Evolutionary conservation across 1,140 invertebrate species (phyloP), one percentile per base, ranked within the genome.

Genomic region (Ctenoplectra terminalis): DNA sequence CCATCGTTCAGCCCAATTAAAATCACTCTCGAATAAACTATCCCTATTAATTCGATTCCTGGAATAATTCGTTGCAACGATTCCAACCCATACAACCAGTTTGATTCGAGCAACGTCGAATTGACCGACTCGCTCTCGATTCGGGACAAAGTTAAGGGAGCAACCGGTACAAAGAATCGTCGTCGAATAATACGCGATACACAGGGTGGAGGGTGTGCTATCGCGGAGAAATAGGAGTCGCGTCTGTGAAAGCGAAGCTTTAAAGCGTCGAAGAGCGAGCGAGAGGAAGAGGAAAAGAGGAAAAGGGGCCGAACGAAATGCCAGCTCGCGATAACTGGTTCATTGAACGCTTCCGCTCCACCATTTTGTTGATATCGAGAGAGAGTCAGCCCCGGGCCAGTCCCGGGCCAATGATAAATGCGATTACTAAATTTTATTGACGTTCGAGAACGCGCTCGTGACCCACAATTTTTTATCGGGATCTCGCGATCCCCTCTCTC

Each of bases 371-470:
- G 77, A 73, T 73, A 80, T 80, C 70, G 58, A 61, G 4, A 31
- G n/a, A 46, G 26, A 46, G 43, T 17, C 31, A 13, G 31, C 31
- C 31, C 29, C 50, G 34, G 29, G 43, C 20, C 46, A 58, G 23
- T 15, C 23, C 63, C 7, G 66, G 34, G n/a, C 43, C 48, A 40
- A 73, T 80, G 77, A 80, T 80, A 80, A 80, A 73, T 73, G 69
- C 77, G 77, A 80, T 80, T 80, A 80, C 77, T 80, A 73, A 80
- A 80, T 80, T 73, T 80, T 80, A 80, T 80, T 63, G 69, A 73
- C 77, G 77, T 54, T 37, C 58, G 56, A 13, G 37, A 63, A 80
- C 48, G 77, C 63, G 69, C 46, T 64, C 58, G 77, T 73, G 77
- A 72, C 69, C 77, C 48, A 43, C n/a, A 73, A 80, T 80, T 80